A percentile compares a stretch with the other conserved stretches of the same genome.
Evolutionary conservation across 2,113 vertebrate species (phyloP).

Genomic region (Melozone crissalis): DNA sequence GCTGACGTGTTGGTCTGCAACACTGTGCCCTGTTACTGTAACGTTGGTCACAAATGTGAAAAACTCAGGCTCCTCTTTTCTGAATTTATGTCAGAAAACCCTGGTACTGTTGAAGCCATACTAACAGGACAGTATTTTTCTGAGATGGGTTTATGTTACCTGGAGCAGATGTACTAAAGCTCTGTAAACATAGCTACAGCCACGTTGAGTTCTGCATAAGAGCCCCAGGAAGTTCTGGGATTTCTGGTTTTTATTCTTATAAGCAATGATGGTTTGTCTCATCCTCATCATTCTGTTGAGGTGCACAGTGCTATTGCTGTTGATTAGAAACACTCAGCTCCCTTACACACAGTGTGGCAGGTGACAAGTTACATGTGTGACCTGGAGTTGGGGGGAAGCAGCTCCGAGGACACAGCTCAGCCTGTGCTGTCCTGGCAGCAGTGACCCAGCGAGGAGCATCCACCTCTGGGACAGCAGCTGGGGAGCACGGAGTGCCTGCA

Average conservation of each 20-base stretch:
- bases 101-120: background rate
- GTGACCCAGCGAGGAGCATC: accelerated
- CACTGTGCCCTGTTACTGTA: background rate
- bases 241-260: background rate
- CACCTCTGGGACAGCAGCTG: background rate
- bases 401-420: background rate
- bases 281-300: background rate
- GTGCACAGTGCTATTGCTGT: background rate
- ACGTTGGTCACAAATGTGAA: accelerated
- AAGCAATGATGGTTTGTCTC: background rate
- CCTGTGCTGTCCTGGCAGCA: background rate
- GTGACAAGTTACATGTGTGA: background rate
- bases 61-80: background rate
- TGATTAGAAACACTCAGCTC: background rate
- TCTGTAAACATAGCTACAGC: background rate
- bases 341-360: background rate
- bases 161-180: background rate
- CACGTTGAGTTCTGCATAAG: accelerated
- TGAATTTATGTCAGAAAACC: background rate
- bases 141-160: background rate
- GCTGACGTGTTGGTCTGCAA: background rate
- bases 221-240: background rate
- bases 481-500: background rate
- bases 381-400: background rate
- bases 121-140: background rate